Base-by-base conservation (phyloP, 2,888 invertebrate species). In the Lasioglossum pauxillum region DNA sequence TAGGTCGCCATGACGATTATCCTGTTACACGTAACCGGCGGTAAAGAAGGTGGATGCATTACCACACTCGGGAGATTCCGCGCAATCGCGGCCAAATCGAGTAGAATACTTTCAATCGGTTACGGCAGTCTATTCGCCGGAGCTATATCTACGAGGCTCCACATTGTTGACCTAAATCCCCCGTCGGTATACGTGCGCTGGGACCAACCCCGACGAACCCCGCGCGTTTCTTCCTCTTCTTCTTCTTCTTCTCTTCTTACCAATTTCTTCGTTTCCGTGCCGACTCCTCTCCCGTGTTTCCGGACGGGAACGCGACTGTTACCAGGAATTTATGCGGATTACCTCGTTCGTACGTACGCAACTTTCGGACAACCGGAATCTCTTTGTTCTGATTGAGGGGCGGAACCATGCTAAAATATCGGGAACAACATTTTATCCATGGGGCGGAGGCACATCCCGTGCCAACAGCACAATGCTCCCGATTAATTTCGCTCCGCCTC, bases 81-180 rank as follows among this genome's bases (percentile, higher is more conserved):
- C 78, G 82, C 82, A 87, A 87, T 90, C 84, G 85, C 83, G 84
- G 90, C 90, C 84, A 90, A 90, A 90, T 90, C 90, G 89, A 88
- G 89, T 87, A 84, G 88, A 90, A 90, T 90, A 87, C 90, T 90
- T 90, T 89, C 90, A 74, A 90, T 90, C 89, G 90, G 84, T 88
- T 83, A 78, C 83, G 75, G 49, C 78, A 60, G 67, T 84, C 86
- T 81, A 86, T 82, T 85, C 87, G 82, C 75, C 44, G 41, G 69
- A 78, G 84, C 81, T 80, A 85, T 86, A 86, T 88, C 89, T 81
- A 85, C 82, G 85, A 81, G 81, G 80, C 75, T 85, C 88, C 84
- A 82, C 83, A 84, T 82, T 85, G 90, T 90, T 86, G 90, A 90
- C 90, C 89, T 77, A 83, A 79, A 85, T 90, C 84, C 83, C 19